These are phyloP conservation scores for Pelobates fuscus DNA, from an alignment of 2,113 vertebrate species.

Conservation along the genomic window DNA sequence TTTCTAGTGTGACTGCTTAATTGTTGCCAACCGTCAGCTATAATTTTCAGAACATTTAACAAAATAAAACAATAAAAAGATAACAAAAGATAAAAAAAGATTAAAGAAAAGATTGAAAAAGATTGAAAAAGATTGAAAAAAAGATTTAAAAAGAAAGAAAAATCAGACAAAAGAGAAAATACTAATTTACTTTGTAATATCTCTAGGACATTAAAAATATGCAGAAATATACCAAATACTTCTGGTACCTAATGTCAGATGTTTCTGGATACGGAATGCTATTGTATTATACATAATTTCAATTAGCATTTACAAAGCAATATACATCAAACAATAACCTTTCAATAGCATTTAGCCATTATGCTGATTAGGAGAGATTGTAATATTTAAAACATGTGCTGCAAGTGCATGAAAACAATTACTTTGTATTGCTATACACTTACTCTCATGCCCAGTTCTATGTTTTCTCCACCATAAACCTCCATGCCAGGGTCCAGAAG, in stretches of 20 bases:
- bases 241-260: not conserved
- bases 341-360: slow-evolving; percentile 25
- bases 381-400: not conserved
- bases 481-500: slow-evolving; percentile 97
- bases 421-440: slow-evolving; percentile 56
- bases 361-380: slow-evolving; percentile 3
- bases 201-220: not conserved
- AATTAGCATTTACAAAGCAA: not conserved
- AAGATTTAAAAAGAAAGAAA: not conserved
- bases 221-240: not conserved
- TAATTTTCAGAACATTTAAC: slow-evolving; percentile 16
- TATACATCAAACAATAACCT: not conserved
- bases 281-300: not conserved
- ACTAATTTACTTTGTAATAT: slow-evolving; percentile 6
- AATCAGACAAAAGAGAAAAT: slow-evolving; percentile 4
- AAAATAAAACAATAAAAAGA: no score
- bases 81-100: no score
- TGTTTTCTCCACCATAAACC: slow-evolving; percentile 96
- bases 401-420: slow-evolving; percentile 18
- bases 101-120: no score
- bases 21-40: slow-evolving; percentile 30
- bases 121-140: no score
- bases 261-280: not conserved
- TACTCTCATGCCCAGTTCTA: slow-evolving; percentile 96
- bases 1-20: slow-evolving; percentile 19